These are phyloP conservation scores for Mechanitis mazaeus DNA, from an alignment of 2,888 invertebrate species.

Conservation along the genomic window DNA sequence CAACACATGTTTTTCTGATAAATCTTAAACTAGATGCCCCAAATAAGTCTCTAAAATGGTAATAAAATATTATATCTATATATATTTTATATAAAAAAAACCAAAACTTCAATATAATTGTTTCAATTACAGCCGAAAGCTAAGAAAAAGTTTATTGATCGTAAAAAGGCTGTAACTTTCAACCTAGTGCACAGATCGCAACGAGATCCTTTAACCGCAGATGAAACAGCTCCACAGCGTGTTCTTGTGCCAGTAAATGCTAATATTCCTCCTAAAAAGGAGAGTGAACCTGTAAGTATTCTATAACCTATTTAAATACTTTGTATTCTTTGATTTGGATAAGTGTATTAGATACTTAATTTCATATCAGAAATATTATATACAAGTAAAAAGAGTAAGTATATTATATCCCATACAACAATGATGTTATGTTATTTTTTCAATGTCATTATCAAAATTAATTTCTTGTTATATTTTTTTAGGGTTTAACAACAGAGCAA, in stretches of 20 bases:
- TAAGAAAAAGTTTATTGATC: slow-evolving; percentile 91
- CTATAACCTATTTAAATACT: not conserved
- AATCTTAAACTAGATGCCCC: slow-evolving; percentile 14
- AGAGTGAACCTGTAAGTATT: slow-evolving; percentile 60
- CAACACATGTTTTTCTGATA: slow-evolving; percentile 56
- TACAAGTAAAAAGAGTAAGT: too few species aligned
- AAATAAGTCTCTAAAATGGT: slow-evolving; percentile 42
- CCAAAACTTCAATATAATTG: slow-evolving; percentile 9
- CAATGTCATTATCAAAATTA: too few species aligned
- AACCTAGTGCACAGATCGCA: slow-evolving; percentile 95
- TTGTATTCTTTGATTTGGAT: slow-evolving; percentile 5
- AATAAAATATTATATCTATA: slow-evolving; percentile 21
- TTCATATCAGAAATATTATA: too few species aligned
- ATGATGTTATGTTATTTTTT: too few species aligned
- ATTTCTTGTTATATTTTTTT: slow-evolving; percentile 20
- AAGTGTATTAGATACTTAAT: too few species aligned
- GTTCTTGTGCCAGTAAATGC: slow-evolving; percentile 83
- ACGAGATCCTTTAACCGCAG: slow-evolving; percentile 91
- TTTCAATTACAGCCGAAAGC: slow-evolving; percentile 76
- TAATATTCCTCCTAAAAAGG: slow-evolving; percentile 57
- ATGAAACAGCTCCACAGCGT: slow-evolving; percentile 91
- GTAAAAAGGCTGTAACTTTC: slow-evolving; percentile 93
- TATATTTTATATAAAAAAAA: not conserved
- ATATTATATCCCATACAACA: too few species aligned
- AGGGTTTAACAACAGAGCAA: slow-evolving; percentile 68